Conservation (phyloP, 2,888 invertebrate species). For the Drosophila percnosoma region DNA sequence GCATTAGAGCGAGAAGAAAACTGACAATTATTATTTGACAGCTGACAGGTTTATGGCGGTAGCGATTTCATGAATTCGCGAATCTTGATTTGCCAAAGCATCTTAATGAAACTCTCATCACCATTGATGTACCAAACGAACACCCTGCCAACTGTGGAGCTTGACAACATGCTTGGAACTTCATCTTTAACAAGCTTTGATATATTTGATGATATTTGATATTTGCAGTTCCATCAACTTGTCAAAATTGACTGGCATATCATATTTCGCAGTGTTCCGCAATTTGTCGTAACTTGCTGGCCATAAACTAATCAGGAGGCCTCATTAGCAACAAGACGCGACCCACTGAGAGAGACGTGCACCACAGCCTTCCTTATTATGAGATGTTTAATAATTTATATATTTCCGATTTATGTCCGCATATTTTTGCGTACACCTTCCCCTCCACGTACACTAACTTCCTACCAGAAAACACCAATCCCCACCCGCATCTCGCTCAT, state of each 20-base stretch:
- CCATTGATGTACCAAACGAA: background rate
- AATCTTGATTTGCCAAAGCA: constrained; percentile 27
- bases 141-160: background rate
- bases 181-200: background rate
- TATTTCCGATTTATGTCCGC: constrained; percentile 75
- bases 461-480: constrained; percentile 9
- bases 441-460: constrained; percentile 20
- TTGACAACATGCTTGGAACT: background rate
- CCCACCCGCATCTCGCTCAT: constrained; percentile 48
- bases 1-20: constrained; percentile 64
- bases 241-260: background rate
- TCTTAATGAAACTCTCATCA: constrained; percentile 1
- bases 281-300: constrained; percentile 7
- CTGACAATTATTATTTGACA: constrained; percentile 74
- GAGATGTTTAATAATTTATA: constrained; percentile 75
- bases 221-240: background rate
- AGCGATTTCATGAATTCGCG: constrained; percentile 40
- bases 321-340: constrained; percentile 42
- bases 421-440: constrained; percentile 48
- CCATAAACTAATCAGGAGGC: constrained; percentile 32
- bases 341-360: constrained; percentile 27
- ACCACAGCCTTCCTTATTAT: constrained; percentile 59
- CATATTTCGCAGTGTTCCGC: background rate
- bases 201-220: background rate
- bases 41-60: constrained; percentile 61